Evolutionary conservation across 2,797 vertebrate species (phyloP).

Genomic region (Chelon auratus): DNA sequence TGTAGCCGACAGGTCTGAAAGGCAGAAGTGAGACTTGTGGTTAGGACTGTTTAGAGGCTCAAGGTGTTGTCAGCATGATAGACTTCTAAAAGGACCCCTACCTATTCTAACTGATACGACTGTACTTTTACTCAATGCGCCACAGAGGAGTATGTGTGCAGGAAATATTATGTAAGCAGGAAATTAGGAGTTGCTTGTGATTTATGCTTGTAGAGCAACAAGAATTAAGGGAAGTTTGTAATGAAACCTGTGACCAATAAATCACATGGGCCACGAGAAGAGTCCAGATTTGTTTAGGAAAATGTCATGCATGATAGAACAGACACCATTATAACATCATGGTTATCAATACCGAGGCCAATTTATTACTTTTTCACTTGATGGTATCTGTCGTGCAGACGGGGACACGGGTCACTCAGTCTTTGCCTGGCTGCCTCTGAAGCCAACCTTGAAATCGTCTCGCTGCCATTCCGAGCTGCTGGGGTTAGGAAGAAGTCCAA

Average conservation of each 20-base stretch:
- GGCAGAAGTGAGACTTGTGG: constrained; percentile 64
- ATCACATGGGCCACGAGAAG: constrained; percentile 52
- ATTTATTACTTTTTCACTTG: constrained; percentile 41
- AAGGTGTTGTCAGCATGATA: constrained; percentile 62
- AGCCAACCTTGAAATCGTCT: constrained; percentile 71
- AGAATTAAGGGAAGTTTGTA: constrained; percentile 61
- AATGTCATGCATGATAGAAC: constrained; percentile 38
- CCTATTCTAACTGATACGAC: constrained; percentile 27
- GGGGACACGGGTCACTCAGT: constrained; percentile 30
- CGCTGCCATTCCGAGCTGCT: constrained; percentile 71
- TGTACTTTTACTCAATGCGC: constrained; percentile 8
- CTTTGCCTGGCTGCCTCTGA: constrained; percentile 41
- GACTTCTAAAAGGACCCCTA: constrained; percentile 38
- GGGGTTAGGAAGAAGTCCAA: constrained; percentile 79
- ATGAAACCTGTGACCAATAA: constrained; percentile 58
- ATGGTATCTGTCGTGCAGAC: constrained; percentile 56
- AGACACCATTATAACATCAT: constrained; percentile 40
- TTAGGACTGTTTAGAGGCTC: constrained; percentile 45
- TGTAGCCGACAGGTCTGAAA: constrained; percentile 66
- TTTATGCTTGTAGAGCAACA: constrained; percentile 43
- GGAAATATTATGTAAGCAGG: constrained; percentile 40
- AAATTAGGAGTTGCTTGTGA: constrained; percentile 56
- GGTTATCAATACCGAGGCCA: constrained; percentile 16
- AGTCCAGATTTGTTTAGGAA: constrained; percentile 48
- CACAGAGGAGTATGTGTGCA: constrained; percentile 4